Conservation (phyloP, 2,113 vertebrate genomes). For the Pterocles gutturalis region DNA sequence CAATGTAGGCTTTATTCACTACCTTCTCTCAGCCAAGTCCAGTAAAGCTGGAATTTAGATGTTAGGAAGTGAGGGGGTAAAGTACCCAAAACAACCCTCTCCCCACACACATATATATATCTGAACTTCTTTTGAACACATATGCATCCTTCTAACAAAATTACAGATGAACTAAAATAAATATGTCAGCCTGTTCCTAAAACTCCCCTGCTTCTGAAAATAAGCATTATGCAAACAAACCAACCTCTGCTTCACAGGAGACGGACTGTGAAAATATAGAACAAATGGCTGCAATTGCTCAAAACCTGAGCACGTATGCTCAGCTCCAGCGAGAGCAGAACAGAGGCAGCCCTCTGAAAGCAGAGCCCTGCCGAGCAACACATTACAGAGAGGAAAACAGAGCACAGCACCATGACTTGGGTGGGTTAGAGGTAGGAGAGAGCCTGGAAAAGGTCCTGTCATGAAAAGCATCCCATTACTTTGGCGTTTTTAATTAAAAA, state of each 20-base stretch:
- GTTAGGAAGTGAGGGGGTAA: not conserved
- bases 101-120: not conserved
- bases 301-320: not conserved
- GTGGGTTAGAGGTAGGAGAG: not conserved
- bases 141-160: conserved; percentile 3
- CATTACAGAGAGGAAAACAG: accelerated
- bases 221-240: conserved; percentile 51
- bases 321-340: not conserved
- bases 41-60: conserved; percentile 26
- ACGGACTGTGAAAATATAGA: conserved; percentile 31
- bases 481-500: not conserved
- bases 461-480: not conserved
- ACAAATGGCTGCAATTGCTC: not conserved
- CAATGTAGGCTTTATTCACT: not conserved
- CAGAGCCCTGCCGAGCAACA: not conserved
- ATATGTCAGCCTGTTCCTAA: conserved; percentile 19
- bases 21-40: not conserved
- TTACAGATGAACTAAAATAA: conserved; percentile 52
- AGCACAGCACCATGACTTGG: not conserved
- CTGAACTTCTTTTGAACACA: not conserved
- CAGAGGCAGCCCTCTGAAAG: not conserved
- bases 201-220: conserved; percentile 41
- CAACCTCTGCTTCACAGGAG: conserved; percentile 6
- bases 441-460: not conserved
- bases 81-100: not conserved